These are phyloP conservation scores for Bujurquina vittata DNA, from an alignment of 2,113 vertebrate genomes.

Conservation along the genomic window DNA sequence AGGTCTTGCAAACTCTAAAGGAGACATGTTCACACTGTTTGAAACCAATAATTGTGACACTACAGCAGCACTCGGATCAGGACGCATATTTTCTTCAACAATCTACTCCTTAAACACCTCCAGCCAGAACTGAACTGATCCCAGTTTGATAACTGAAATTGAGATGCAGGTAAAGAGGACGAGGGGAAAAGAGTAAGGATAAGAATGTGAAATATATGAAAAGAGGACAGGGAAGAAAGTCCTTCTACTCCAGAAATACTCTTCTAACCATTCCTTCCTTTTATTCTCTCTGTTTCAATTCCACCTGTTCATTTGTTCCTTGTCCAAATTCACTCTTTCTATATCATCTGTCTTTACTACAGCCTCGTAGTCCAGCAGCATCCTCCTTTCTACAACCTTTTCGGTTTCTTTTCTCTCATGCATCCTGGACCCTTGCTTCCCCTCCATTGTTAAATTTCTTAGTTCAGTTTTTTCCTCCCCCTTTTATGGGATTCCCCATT, in stretches of 20 bases:
- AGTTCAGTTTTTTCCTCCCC: not conserved
- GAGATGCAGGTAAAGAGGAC: conserved; percentile 50
- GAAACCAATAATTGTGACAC: not conserved
- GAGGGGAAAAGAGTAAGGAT: not conserved
- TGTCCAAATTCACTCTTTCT: not conserved
- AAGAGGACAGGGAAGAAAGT: not conserved
- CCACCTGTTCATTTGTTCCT: not conserved
- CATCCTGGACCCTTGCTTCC: not conserved
- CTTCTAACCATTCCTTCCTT: not conserved
- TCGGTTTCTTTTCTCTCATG: too few relatives aligned
- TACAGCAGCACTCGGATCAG: conserved; percentile 6
- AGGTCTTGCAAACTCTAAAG: not conserved
- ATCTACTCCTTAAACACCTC: conserved; percentile 20
- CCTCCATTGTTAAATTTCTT: not conserved
- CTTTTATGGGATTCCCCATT: not conserved
- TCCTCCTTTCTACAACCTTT: too few relatives aligned
- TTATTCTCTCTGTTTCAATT: not conserved
- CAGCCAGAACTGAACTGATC: conserved; percentile 33
- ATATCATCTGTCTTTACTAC: not conserved
- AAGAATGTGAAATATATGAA: not conserved
- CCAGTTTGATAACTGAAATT: conserved; percentile 21
- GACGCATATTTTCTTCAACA: conserved; percentile 9
- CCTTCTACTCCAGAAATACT: not conserved
- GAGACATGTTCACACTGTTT: not conserved
- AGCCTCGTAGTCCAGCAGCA: too few relatives aligned